Base-by-base conservation (phyloP, 1,140 invertebrate species). In the Temnothorax longispinosus region DNA sequence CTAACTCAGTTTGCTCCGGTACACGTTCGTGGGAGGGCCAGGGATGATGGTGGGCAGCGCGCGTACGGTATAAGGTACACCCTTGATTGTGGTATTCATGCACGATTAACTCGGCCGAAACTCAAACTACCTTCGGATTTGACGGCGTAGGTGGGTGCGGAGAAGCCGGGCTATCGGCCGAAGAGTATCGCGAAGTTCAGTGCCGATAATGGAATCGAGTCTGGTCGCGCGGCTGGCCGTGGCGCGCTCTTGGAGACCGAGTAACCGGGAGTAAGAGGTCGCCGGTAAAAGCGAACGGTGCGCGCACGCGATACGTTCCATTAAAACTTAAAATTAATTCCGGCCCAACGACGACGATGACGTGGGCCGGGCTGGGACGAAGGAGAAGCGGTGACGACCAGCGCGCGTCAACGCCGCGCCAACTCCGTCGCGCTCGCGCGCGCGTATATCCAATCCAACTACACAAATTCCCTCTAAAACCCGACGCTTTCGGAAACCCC, bases 291-390 rank as follows among this genome's bases (percentile, higher is more conserved):
- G 90, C 92, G 85, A 78, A 76, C 15, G 50, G 18, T 52, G 32
- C 15, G 27, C 15, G 76, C 78, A 87, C 88, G 87, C 86, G 84
- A 93, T 93, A 91, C 80, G 89, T 92, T 93, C 92, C 91, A 94
- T 94, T 94, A 94, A 94, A 94, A 95, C 92, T 94, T 94, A 90
- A 93, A 94, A 94, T 94, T 94, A 94, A 94, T 94, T 94, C 91
- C 85, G 86, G 87, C 87, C 87, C 78, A 76, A 87, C 87, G 67
- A 78, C 75, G 88, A 62, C 47, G 54, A 10, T 50, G 56, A 50
- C 69, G 78, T 1, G 62, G 65, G 82, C 78, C 27, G 27, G 27
- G 27, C 27, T 27, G 27, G 27, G 27, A 27, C 27, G 27, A 0
- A 27, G 27, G 27, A 27, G 27, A 27, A 27, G 0, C 50, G 74